Evolutionary conservation across 2,113 vertebrate species (phyloP).

Genomic region (Protobothrops mucrosquamatus): DNA sequence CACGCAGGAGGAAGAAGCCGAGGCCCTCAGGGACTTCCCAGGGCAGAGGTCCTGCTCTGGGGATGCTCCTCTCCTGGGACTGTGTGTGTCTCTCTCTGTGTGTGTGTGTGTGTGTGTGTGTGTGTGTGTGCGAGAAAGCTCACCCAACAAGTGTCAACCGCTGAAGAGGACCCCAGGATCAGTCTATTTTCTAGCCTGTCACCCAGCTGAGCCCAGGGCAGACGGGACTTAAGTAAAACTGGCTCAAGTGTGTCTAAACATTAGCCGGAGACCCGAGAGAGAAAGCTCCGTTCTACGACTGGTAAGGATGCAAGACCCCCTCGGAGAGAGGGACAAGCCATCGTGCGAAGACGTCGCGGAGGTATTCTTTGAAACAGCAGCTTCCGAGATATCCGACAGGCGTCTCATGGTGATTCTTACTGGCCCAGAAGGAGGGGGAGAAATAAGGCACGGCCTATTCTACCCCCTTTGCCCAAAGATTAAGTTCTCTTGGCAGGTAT

Average conservation of each 20-base stretch:
- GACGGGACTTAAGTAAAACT: neutral
- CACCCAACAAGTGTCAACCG: accelerated
- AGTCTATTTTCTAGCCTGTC: neutral
- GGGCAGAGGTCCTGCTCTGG: neutral
- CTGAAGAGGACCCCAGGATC: too few relatives aligned
- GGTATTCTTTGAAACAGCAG: neutral
- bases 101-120: too few relatives aligned
- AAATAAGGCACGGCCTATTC: neutral
- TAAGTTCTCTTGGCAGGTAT: neutral
- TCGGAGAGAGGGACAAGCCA: neutral
- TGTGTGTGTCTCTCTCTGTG: too few relatives aligned
- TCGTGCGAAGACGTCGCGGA: neutral
- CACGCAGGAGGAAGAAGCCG: neutral
- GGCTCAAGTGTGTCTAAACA: neutral
- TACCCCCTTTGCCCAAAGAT: neutral
- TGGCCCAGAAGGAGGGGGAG: neutral
- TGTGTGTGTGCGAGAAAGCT: neutral
- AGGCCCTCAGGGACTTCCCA: neutral
- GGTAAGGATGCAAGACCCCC: neutral
- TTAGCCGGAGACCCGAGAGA: neutral
- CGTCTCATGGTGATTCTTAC: neutral
- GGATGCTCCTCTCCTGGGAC: neutral
- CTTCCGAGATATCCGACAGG: neutral
- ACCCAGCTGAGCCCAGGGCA: neutral
- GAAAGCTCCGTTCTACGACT: neutral